Evolutionary conservation across 2,888 invertebrate genomes (phyloP).

Genomic region (Petrolisthes cinctipes): DNA sequence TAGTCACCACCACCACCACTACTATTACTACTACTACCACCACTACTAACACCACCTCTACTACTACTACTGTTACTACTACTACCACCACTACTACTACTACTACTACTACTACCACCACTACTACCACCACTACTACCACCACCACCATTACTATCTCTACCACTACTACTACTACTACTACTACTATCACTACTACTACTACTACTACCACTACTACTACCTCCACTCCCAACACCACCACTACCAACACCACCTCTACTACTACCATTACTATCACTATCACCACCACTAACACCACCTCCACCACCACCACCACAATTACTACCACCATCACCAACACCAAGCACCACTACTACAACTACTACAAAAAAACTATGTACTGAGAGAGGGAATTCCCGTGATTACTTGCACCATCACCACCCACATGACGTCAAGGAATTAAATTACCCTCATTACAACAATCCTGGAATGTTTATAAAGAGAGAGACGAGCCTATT

Average conservation of each 20-base stretch:
- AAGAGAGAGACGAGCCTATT: too few relatives aligned
- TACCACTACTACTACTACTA: not conserved
- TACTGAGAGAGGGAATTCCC: too few relatives aligned
- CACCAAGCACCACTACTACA: not conserved
- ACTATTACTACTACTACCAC: slow-evolving; percentile 11
- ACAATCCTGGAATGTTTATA: too few relatives aligned
- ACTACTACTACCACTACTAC: not conserved
- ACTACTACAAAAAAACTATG: not conserved
- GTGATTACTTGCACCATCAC: too few relatives aligned
- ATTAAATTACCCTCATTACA: too few relatives aligned
- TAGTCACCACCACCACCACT: not conserved
- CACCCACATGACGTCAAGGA: too few relatives aligned
- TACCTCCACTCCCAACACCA: too few relatives aligned
- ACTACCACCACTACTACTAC: not conserved
- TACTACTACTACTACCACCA: not conserved
- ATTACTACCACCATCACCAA: too few relatives aligned
- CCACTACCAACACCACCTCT: too few relatives aligned
- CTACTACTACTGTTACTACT: not conserved
- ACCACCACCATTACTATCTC: not conserved
- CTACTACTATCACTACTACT: not conserved
- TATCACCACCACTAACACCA: too few relatives aligned
- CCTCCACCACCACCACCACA: too few relatives aligned
- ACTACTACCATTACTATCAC: too few relatives aligned
- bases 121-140: not conserved
- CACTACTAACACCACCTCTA: not conserved